Evolutionary conservation across 2,888 invertebrate genomes (phyloP).

Genomic region (Blastobasis adustella): DNA sequence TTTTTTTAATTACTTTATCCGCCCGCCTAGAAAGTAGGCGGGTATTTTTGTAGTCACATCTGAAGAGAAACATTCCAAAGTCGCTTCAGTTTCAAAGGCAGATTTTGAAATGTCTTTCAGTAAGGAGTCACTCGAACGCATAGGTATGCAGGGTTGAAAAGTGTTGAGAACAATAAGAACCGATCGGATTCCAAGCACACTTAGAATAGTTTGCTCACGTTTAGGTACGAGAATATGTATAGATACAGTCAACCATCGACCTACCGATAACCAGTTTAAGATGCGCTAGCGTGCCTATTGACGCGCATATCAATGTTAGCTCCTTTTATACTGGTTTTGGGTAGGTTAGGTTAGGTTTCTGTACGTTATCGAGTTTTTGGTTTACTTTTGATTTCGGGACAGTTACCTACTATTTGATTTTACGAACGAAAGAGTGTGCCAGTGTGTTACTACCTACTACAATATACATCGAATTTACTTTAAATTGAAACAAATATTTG

Average conservation of each 20-base stretch:
- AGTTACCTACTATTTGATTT: not conserved
- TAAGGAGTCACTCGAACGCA: constrained; percentile 51
- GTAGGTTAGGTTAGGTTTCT: not conserved
- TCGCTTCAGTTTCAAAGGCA: constrained; percentile 13
- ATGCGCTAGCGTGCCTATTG: too few relatives aligned
- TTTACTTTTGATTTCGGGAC: not conserved
- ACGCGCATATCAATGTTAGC: too few relatives aligned
- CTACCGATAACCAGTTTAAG: too few relatives aligned
- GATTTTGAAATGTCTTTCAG: constrained; percentile 22
- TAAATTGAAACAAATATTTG: not conserved
- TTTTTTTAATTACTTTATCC: too few relatives aligned
- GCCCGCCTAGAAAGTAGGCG: too few relatives aligned
- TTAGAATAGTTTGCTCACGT: constrained; percentile 23
- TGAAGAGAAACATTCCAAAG: constrained; percentile 31
- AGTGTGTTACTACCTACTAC: too few relatives aligned
- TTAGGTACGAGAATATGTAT: too few relatives aligned
- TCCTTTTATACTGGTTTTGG: too few relatives aligned
- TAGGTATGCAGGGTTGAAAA: constrained; percentile 38
- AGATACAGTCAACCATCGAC: too few relatives aligned
- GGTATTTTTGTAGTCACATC: too few relatives aligned
- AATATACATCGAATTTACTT: not conserved
- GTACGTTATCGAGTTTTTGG: not conserved
- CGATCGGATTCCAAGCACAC: constrained; percentile 43
- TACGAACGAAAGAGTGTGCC: not conserved
- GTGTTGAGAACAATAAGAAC: constrained; percentile 26